Conservation (phyloP, 2,113 vertebrate species). For the Notothenia coriiceps region DNA sequence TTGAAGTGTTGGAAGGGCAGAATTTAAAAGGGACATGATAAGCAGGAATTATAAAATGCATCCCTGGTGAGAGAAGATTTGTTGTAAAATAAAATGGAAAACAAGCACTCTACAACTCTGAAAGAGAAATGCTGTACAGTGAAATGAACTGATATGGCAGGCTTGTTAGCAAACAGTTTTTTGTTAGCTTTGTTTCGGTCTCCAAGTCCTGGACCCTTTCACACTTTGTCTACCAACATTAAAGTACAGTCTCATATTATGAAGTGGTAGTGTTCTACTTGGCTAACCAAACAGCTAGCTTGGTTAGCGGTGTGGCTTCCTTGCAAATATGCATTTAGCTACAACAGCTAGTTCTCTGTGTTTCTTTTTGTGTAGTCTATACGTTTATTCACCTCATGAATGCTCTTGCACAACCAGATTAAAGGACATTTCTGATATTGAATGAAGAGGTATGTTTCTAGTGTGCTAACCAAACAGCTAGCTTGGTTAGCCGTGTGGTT, state of each 20-base stretch:
- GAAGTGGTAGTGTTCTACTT: too few species aligned
- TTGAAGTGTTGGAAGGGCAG: conserved; percentile 23
- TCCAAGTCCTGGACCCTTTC: not conserved
- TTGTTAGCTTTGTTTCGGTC: not conserved
- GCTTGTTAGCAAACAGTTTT: not conserved
- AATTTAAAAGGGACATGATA: conserved; percentile 1
- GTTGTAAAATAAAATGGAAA: too few species aligned
- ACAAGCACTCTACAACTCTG: not conserved
- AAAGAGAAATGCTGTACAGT: not conserved
- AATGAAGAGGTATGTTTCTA: not conserved
- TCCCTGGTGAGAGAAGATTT: not conserved
- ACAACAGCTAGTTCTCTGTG: not conserved
- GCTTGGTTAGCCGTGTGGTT: not conserved
- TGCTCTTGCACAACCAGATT: not conserved
- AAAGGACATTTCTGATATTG: not conserved
- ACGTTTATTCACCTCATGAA: not conserved
- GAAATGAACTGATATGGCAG: not conserved
- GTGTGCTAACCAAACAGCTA: not conserved
- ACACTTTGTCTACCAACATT: too few species aligned
- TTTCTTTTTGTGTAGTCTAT: not conserved
- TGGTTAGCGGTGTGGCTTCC: not conserved
- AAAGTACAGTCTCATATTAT: too few species aligned
- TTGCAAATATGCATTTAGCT: not conserved
- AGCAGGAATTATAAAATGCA: not conserved
- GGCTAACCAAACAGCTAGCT: not conserved